These are phyloP conservation scores for Trogon melanurus DNA, from an alignment of 2,113 vertebrate species.

Conservation along the genomic window DNA sequence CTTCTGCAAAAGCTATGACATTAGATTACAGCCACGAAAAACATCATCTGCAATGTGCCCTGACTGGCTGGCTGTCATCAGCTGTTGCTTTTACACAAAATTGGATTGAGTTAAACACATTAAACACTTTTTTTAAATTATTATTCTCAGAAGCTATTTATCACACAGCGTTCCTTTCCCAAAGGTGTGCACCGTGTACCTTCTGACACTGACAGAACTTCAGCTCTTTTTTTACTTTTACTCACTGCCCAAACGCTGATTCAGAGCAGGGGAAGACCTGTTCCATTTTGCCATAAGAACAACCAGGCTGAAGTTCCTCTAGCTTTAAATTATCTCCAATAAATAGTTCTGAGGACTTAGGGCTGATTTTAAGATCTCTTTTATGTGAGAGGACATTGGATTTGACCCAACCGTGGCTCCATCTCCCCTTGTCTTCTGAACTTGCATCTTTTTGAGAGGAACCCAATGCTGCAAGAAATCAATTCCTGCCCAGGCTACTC, in stretches of 20 bases:
- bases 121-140: not conserved
- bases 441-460: not conserved
- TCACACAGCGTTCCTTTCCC: not conserved
- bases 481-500: not conserved
- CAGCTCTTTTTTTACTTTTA: not conserved
- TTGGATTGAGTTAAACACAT: not conserved
- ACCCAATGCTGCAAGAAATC: accelerated
- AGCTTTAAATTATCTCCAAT: not conserved
- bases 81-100: not conserved
- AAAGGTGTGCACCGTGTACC: not conserved
- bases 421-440: not conserved
- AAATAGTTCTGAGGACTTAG: not conserved
- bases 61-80: conserved; percentile 50
- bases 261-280: not conserved
- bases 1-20: conserved; percentile 49
- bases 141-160: not conserved
- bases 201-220: not conserved
- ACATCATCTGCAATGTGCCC: conserved; percentile 39
- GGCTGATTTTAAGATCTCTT: not conserved
- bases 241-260: not conserved
- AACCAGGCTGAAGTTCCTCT: not conserved
- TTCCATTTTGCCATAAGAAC: accelerated
- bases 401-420: not conserved
- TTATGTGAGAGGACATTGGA: accelerated
- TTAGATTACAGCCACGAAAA: conserved; percentile 61